Conservation (phyloP, 2,797 vertebrate species). For the Lacerta bilineata region DNA sequence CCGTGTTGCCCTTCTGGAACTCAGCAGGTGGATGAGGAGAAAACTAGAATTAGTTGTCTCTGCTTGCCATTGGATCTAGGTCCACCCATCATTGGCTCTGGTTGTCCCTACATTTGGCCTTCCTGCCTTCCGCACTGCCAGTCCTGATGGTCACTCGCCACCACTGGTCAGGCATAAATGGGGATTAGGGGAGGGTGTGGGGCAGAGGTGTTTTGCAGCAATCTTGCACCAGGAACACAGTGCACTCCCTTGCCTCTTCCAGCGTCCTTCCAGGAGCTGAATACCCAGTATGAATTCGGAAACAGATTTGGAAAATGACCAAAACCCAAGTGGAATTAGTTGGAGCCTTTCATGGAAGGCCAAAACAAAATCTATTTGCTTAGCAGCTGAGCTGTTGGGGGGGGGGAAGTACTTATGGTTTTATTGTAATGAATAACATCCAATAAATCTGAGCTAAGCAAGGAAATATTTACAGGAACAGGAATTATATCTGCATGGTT, state of each 20-base stretch:
- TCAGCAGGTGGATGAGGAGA: no score
- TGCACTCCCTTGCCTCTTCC: no score
- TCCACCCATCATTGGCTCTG: no score
- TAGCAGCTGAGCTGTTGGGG: background rate
- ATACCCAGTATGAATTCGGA: background rate
- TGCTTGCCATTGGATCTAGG: no score
- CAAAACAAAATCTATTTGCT: background rate
- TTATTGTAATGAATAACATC: background rate
- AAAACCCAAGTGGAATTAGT: background rate
- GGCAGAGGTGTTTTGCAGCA: background rate
- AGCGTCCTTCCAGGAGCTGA: background rate
- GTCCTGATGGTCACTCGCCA: no score
- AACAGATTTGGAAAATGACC: background rate
- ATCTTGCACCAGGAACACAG: background rate
- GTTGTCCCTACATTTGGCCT: no score
- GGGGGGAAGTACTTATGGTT: background rate
- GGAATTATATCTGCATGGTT: constrained; percentile 10
- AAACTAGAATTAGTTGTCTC: no score
- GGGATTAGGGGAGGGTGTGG: background rate
- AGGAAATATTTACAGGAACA: constrained; percentile 20
- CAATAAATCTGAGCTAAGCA: constrained; percentile 10
- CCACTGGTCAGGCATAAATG: background rate
- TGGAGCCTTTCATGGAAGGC: background rate
- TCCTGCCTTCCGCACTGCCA: no score
- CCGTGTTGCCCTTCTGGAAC: no score